Percentiles rank a stretch among this genome's conserved stretches.
These are phyloP conservation scores for Myoxocephalus aenaeus DNA, from an alignment of 2,797 vertebrate genomes.

Conservation along the genomic window DNA sequence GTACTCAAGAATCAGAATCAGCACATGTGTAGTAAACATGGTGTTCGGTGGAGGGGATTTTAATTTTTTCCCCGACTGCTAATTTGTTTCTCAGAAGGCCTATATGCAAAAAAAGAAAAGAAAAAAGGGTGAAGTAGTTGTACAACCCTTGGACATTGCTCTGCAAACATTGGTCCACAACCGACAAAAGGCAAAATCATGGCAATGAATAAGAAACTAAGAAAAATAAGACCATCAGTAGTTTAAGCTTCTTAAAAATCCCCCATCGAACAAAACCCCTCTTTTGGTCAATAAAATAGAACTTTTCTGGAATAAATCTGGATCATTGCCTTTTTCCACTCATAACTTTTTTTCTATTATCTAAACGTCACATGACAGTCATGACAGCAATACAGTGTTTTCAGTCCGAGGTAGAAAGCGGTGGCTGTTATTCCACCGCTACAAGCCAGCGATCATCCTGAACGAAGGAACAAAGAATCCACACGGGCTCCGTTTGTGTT, in stretches of 20 bases:
- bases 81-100: not conserved
- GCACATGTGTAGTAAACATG: not conserved
- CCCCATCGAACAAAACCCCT: not conserved
- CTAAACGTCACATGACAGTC: not conserved
- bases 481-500: slow-evolving; percentile 69
- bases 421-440: slow-evolving; percentile 4
- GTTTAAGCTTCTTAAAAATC: not conserved
- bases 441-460: slow-evolving; percentile 70
- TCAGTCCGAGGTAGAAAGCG: slow-evolving; percentile 66
- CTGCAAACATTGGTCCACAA: not conserved
- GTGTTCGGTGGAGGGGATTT: too few species aligned
- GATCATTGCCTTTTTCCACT: not conserved
- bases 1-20: not conserved
- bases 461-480: slow-evolving; percentile 68
- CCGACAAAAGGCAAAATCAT: not conserved
- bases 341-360: not conserved
- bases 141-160: not conserved
- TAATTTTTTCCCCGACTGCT: not conserved
- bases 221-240: slow-evolving; percentile 14
- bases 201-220: not conserved
- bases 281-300: not conserved
- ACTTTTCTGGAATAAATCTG: not conserved
- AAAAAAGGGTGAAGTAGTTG: not conserved
- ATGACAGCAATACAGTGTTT: slow-evolving; percentile 12
- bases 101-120: not conserved